phyloP scores from a whole-genome alignment of 1,140 invertebrate species.

The Branchinecta lindahli region DNA sequence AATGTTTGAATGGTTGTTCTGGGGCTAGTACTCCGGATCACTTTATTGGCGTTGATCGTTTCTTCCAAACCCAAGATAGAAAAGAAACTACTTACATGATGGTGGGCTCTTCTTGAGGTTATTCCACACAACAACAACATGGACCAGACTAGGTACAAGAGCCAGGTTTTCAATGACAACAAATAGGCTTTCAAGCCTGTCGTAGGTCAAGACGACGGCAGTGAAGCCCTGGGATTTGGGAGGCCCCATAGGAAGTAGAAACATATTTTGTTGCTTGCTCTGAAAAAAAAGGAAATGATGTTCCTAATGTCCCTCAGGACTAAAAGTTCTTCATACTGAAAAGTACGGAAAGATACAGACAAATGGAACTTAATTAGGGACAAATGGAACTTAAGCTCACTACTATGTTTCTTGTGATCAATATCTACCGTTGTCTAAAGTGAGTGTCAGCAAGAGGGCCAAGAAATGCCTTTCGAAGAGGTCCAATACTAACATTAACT shows the following conservation, averaged over 20 bases:
- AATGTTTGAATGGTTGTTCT: too few relatives aligned
- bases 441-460: too few relatives aligned
- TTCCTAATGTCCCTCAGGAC: neutral
- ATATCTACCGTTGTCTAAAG: constrained; percentile 24
- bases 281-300: constrained; percentile 22
- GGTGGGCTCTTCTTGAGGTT: constrained; percentile 75
- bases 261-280: constrained; percentile 40
- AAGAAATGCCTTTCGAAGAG: too few relatives aligned
- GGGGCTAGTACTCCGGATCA: too few relatives aligned
- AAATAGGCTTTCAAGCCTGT: constrained; percentile 75
- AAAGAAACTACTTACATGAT: constrained; percentile 39
- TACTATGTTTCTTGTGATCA: constrained; percentile 13
- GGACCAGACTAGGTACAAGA: constrained; percentile 63
- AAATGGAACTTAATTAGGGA: neutral
- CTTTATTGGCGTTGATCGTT: too few relatives aligned
- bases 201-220: constrained; percentile 78
- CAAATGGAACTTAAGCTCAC: neutral
- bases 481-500: too few relatives aligned
- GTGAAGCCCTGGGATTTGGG: constrained; percentile 75
- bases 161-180: constrained; percentile 61
- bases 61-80: neutral
- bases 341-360: constrained; percentile 12
- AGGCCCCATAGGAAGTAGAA: constrained; percentile 67
- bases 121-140: constrained; percentile 83
- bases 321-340: neutral